Base-by-base conservation (phyloP, 1,140 invertebrate genomes). In the Vanessa atalanta region DNA sequence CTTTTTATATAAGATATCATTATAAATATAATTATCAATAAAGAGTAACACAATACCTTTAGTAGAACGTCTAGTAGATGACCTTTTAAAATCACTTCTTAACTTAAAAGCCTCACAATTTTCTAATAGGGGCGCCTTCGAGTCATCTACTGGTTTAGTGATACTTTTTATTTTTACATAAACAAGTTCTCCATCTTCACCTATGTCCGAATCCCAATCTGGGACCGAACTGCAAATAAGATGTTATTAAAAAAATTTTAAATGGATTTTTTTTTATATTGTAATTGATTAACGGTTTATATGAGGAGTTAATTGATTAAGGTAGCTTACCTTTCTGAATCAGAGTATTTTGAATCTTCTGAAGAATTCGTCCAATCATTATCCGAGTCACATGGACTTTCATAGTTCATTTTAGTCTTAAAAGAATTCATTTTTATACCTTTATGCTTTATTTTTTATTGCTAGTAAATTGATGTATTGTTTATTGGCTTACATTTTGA, bases 121-220 rank as follows among this genome's bases (percentile, higher is more conserved):
- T 79, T 92, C 90, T 48, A 93, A 76, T 55, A 93, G 69, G 14
- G 90, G 87, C 16, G 86, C 74, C 50, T 86, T 89, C 15, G 71
- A 75, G 60, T 81, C 73, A 66, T 83, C 78, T 47, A 63, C 50
- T 3, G 20, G 50, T 55, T 81, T 79, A 75, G 79, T 79, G 31
- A 26, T 65, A 12, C 63, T 37, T 80, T 88, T 88, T 14, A 83
- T 64, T 87, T 88, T 91, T 51, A 95, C 94, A 73, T 94, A 95
- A 73, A 95, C 92, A 26, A 95, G 83, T 84, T 95, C 94, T 26
- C 94, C 95, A 70, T 91, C 93, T 57, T 94, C 87, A 64, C 87
- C 90, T 26, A 95, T 89, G 79, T 93, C 93, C 7, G 94, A 93
- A 85, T 95, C 95, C 94, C 95, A 95, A 88, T 95, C 95, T 50